Conservation (phyloP, 2,113 vertebrate genomes). For the Sander vitreus region DNA sequence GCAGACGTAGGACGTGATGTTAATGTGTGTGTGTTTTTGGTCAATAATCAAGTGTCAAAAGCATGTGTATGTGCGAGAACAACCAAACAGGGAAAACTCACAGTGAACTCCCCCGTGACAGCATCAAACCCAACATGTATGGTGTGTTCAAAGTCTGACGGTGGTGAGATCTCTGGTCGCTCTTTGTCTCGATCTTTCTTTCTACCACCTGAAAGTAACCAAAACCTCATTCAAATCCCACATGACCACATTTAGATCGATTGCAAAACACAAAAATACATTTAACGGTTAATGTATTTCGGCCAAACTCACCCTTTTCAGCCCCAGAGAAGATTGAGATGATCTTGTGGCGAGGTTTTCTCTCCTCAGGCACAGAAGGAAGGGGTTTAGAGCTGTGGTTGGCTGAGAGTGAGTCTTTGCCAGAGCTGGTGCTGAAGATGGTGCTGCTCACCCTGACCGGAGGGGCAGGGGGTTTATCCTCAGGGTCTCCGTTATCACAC, state of each 20-base stretch:
- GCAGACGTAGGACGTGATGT: not conserved
- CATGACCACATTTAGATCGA: not conserved
- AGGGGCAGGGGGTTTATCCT: conserved; percentile 98
- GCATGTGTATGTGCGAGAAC: not conserved
- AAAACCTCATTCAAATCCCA: not conserved
- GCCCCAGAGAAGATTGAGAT: conserved; percentile 95
- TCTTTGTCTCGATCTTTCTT: conserved; percentile 97
- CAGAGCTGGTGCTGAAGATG: conserved; percentile 88
- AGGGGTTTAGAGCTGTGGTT: conserved; percentile 97
- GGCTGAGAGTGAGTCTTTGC: conserved; percentile 90
- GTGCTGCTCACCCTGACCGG: conserved; percentile 95
- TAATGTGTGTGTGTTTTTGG: not conserved
- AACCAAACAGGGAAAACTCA: conserved; percentile 78
- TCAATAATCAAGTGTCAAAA: not conserved
- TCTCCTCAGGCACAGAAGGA: conserved; percentile 96
- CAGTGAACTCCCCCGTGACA: conserved; percentile 98
- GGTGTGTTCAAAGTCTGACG: conserved; percentile 97
- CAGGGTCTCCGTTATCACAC: conserved; percentile 96
- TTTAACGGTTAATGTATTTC: not conserved
- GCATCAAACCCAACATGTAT: conserved; percentile 98
- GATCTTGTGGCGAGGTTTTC: conserved; percentile 94
- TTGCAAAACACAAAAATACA: not conserved
- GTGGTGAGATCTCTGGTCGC: conserved; percentile 96
- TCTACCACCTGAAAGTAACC: conserved; percentile 86
- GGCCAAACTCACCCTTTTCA: conserved; percentile 88